Evolutionary conservation across 2,888 invertebrate species (phyloP).

Genomic region (Pedicia rivosa): DNA sequence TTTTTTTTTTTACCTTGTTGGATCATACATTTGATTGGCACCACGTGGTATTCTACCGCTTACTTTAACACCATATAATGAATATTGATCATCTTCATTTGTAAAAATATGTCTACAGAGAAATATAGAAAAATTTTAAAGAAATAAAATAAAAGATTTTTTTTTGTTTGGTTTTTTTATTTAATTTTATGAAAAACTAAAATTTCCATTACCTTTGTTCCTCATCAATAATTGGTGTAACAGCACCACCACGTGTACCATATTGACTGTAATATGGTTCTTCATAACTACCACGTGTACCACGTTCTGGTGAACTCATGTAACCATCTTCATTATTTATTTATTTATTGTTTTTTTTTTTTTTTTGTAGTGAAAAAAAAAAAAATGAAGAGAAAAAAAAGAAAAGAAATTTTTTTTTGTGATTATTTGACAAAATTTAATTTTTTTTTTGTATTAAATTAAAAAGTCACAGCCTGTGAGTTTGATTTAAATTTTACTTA

Average conservation of each 20-base stretch:
- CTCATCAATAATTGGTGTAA: conserved; percentile 84
- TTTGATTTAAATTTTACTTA: too few relatives aligned
- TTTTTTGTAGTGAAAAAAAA: conserved; percentile 30
- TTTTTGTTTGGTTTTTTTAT: neutral
- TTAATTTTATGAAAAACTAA: neutral
- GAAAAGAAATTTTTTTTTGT: neutral
- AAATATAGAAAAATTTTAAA: too few relatives aligned
- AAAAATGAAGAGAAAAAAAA: conserved; percentile 7
- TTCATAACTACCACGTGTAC: conserved; percentile 57
- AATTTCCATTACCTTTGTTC: conserved; percentile 50
- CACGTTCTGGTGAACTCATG: conserved; percentile 75
- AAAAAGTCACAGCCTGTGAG: neutral
- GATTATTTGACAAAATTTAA: neutral
- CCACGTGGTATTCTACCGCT: conserved; percentile 37
- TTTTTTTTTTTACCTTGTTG: conserved; percentile 26
- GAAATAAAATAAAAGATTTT: neutral
- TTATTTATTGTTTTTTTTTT: too few relatives aligned
- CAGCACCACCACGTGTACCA: conserved; percentile 44
- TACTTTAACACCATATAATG: conserved; percentile 50
- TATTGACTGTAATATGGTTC: conserved; percentile 80
- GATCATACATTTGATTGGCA: conserved; percentile 31
- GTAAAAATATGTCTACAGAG: too few relatives aligned
- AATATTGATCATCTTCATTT: conserved; percentile 56
- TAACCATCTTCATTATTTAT: conserved; percentile 54
- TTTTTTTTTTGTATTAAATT: neutral